Conservation (phyloP, 2,113 vertebrate species). For the Malaclemys terrapin region DNA sequence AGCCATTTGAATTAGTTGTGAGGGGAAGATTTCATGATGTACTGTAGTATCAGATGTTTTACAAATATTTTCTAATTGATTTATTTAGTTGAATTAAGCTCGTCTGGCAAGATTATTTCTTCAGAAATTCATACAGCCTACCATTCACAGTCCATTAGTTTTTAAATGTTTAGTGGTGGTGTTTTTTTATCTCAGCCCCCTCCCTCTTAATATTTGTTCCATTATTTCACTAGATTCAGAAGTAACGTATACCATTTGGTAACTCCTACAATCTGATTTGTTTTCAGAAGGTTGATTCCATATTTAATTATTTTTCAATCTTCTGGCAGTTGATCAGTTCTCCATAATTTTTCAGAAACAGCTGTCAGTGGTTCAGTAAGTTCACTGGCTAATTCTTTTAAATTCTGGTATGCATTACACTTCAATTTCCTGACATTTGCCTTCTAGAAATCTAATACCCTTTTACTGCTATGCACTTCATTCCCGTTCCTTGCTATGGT, state of each 20-base stretch:
- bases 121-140: background rate
- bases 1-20: background rate
- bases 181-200: background rate
- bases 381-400: background rate
- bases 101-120: background rate
- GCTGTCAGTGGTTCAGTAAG: background rate
- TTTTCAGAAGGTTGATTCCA: background rate
- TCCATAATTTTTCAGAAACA: background rate
- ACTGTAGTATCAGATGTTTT: background rate
- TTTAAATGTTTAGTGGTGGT: background rate
- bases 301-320: background rate
- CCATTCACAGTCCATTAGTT: background rate
- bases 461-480: background rate
- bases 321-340: background rate
- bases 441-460: background rate
- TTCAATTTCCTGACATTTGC: background rate
- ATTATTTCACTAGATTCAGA: background rate
- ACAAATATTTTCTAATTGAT: background rate
- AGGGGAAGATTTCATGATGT: background rate
- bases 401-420: background rate
- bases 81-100: background rate
- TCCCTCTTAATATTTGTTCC: background rate
- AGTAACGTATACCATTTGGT: background rate
- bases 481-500: background rate
- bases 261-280: background rate